Evolutionary conservation across 2,113 vertebrate species (phyloP).

Genomic region (Ctenodactylus gundi): DNA sequence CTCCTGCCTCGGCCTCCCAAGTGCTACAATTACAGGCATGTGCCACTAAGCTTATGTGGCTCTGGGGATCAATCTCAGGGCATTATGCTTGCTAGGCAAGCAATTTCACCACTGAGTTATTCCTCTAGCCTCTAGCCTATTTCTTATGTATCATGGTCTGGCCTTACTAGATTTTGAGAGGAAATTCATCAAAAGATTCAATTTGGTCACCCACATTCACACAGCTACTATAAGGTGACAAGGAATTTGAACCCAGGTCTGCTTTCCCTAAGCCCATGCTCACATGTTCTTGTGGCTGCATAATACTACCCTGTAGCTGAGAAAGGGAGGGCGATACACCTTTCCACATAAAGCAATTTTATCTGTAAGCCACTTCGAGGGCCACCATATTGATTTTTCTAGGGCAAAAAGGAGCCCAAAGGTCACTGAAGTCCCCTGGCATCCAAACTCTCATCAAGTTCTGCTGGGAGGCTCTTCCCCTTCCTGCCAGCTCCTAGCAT

Average conservation of each 20-base stretch:
- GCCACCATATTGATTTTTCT: neutral
- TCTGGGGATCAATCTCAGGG: too few relatives aligned
- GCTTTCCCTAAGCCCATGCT: neutral
- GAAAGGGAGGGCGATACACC: neutral
- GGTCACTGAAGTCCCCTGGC: neutral
- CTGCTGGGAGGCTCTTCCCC: neutral
- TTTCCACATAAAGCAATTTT: neutral
- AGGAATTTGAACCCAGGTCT: conserved; percentile 9
- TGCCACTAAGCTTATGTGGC: too few relatives aligned
- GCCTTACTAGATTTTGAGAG: neutral
- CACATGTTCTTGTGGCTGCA: neutral
- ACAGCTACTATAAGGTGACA: neutral
- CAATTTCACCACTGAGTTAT: too few relatives aligned
- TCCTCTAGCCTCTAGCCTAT: too few relatives aligned
- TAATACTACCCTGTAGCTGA: neutral
- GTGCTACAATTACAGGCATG: too few relatives aligned
- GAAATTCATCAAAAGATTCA: neutral
- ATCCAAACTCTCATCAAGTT: neutral
- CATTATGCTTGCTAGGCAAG: too few relatives aligned
- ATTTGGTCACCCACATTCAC: neutral
- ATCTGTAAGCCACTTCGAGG: neutral
- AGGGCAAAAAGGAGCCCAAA: neutral
- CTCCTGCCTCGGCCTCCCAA: too few relatives aligned
- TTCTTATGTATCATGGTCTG: neutral
- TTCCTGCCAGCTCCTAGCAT: neutral